Conservation (phyloP, 2,888 invertebrate genomes). For the Lasioglossum zephyrum region DNA sequence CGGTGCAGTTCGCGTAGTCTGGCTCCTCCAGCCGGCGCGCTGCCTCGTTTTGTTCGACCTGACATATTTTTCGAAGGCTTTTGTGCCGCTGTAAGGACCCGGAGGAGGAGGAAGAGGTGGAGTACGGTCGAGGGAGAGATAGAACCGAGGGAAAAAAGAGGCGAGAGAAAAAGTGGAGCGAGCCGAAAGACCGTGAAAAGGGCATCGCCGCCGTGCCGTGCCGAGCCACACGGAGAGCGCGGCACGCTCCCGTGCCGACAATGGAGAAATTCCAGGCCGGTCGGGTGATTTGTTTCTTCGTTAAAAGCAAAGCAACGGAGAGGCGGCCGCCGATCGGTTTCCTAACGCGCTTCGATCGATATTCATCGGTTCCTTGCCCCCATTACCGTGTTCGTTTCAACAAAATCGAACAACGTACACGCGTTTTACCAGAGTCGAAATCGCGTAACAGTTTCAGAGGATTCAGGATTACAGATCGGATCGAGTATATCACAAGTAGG, state of each 20-base stretch:
- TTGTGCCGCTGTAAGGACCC: conserved; percentile 63
- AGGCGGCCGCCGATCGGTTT: conserved; percentile 25
- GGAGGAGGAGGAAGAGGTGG: conserved; percentile 43
- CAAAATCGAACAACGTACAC: neutral
- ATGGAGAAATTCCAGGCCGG: conserved; percentile 45
- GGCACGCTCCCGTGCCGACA: conserved; percentile 30
- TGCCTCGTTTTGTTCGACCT: conserved; percentile 72
- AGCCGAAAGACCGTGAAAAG: conserved; percentile 62
- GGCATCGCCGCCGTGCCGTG: conserved; percentile 37
- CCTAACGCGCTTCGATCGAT: conserved; percentile 6
- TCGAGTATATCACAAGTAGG: too few relatives aligned
- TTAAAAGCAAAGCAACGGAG: conserved; percentile 42
- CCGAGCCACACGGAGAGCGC: neutral
- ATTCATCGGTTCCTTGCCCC: neutral
- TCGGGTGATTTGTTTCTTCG: conserved; percentile 63
- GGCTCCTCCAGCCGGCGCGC: conserved; percentile 28
- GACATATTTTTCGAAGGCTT: conserved; percentile 77
- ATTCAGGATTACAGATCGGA: too few relatives aligned
- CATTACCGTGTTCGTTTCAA: neutral
- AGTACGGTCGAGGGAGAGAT: neutral
- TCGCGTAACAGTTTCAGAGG: neutral
- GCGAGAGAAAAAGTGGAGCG: conserved; percentile 54
- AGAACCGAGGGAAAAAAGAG: conserved; percentile 24
- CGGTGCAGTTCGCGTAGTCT: conserved; percentile 30
- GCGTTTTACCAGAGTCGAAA: neutral